Percentiles rank a stretch among this genome's conserved stretches.
Evolutionary conservation across 2,113 vertebrate species (phyloP).

Genomic region (Dascyllus trimaculatus): DNA sequence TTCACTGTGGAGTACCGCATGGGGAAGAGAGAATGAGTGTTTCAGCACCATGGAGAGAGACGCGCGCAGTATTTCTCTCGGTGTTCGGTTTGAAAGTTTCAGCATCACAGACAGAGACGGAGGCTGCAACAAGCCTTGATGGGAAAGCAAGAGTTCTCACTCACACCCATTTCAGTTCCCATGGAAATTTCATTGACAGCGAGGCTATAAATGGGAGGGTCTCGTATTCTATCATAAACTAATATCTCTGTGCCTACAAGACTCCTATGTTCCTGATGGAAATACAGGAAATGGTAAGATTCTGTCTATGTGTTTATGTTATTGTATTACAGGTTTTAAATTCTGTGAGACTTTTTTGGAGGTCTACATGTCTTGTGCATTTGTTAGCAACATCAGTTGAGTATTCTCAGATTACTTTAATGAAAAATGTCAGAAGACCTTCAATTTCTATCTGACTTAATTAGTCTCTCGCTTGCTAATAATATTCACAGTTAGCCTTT

Average conservation of each 20-base stretch:
- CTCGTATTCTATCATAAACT: conserved; percentile 6
- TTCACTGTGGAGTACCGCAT: conserved; percentile 12
- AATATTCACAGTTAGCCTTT: background rate
- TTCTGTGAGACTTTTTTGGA: background rate
- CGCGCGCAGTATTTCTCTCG: background rate
- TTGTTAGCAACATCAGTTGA: background rate
- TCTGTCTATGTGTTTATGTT: background rate
- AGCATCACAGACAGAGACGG: conserved; percentile 20
- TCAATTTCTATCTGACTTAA: background rate
- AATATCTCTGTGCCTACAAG: conserved; percentile 8
- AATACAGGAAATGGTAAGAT: conserved; percentile 20
- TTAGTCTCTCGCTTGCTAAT: background rate
- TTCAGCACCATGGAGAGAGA: conserved; percentile 62
- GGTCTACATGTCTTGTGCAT: background rate
- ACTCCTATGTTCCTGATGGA: background rate
- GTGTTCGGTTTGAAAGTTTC: conserved; percentile 31
- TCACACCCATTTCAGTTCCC: conserved; percentile 8
- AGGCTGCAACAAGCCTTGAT: conserved; percentile 21
- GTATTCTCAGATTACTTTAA: background rate
- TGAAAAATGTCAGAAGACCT: background rate
- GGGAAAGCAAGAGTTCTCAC: conserved; percentile 12
- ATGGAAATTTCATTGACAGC: conserved; percentile 20
- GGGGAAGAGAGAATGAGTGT: conserved; percentile 17
- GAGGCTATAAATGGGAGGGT: background rate
- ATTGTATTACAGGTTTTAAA: background rate